Conservation (phyloP, 2,797 vertebrate genomes). For the Labeo calbasu region DNA sequence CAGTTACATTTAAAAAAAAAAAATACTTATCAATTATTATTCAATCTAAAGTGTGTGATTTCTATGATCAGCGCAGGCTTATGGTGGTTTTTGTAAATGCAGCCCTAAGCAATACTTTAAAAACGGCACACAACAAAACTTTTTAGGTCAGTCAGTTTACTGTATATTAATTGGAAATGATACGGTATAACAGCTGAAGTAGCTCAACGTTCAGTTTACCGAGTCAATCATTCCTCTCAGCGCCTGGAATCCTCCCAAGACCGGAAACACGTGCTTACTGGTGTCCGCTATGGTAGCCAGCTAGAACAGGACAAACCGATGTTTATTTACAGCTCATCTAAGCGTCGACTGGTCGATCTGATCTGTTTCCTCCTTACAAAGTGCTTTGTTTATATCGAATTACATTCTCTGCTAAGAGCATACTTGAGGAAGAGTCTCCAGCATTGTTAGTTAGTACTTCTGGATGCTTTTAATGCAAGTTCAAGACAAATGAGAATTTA, state of each 20-base stretch:
- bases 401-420: neutral
- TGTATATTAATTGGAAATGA: too few relatives aligned
- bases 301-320: slow-evolving; percentile 71
- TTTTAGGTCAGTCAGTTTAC: too few relatives aligned
- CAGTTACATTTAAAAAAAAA: too few relatives aligned
- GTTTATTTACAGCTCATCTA: slow-evolving; percentile 30
- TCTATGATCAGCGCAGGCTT: too few relatives aligned
- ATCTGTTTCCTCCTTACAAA: neutral
- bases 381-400: neutral
- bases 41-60: neutral
- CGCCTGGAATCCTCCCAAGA: slow-evolving; percentile 87
- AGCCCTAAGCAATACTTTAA: too few relatives aligned
- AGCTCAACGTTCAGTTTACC: slow-evolving; percentile 74
- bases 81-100: too few relatives aligned
- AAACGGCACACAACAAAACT: too few relatives aligned
- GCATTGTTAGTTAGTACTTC: neutral
- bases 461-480: neutral
- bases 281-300: slow-evolving; percentile 91
- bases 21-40: neutral
- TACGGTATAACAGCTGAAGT: too few relatives aligned
- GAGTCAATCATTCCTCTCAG: slow-evolving; percentile 87
- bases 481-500: neutral
- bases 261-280: slow-evolving; percentile 89
- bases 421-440: neutral
- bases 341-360: neutral